These are phyloP conservation scores for Atherinomorus stipes DNA, from an alignment of 2,113 vertebrate species.

Conservation along the genomic window DNA sequence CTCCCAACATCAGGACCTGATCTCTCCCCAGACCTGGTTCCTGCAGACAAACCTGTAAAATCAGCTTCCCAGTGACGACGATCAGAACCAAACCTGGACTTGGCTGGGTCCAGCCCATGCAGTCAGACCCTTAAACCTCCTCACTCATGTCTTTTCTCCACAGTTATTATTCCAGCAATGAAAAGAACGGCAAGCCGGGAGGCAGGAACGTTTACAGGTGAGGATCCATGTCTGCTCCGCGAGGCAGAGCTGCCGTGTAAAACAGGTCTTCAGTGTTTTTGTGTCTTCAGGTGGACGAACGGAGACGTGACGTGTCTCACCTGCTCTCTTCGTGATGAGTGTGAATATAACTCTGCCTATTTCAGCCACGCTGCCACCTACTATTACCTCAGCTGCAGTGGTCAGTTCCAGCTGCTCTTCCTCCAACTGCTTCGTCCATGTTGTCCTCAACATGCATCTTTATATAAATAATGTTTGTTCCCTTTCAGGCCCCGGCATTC, in stretches of 20 bases:
- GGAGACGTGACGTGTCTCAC: conserved; percentile 83
- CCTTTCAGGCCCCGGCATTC: conserved; percentile 90
- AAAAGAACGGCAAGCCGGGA: conserved; percentile 85
- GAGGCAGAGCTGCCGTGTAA: too few relatives aligned
- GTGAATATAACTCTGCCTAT: conserved; percentile 89
- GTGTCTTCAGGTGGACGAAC: conserved; percentile 55
- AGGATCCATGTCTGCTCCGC: conserved; percentile 51
- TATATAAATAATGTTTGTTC: conserved; percentile 18
- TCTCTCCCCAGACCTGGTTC: too few relatives aligned
- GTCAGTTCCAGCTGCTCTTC: conserved; percentile 69
- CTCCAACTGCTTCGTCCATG: not conserved
- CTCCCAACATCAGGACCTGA: too few relatives aligned
- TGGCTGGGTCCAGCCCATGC: too few relatives aligned
- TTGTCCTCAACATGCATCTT: not conserved
- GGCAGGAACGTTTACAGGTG: conserved; percentile 94
- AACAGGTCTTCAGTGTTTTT: too few relatives aligned
- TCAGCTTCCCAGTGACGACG: too few relatives aligned
- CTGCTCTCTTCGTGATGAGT: conserved; percentile 84
- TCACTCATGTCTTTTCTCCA: conserved; percentile 26
- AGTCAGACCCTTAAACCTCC: too few relatives aligned
- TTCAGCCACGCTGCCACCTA: conserved; percentile 88
- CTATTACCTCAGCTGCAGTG: conserved; percentile 88
- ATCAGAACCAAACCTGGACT: too few relatives aligned
- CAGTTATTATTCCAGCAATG: conserved; percentile 94
- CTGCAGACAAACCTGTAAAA: too few relatives aligned